Evolutionary conservation across 2,888 invertebrate species (phyloP), one percentile per base, ranked within the genome.

Genomic region (Tinea semifulvella): DNA sequence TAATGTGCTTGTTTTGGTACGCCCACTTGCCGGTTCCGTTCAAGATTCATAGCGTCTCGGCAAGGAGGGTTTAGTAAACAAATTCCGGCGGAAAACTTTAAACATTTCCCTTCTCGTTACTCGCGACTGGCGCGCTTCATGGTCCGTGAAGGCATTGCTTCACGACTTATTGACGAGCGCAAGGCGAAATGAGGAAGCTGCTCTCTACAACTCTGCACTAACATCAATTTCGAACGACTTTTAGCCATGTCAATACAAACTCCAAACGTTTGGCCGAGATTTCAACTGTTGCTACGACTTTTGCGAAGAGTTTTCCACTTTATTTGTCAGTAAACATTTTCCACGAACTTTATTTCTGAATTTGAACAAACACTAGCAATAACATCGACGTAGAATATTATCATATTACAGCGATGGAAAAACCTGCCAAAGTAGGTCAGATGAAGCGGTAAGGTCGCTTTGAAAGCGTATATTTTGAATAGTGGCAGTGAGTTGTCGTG

Each of bases 71-170:
- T 50, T 47, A 60, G 60, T 58, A 62, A 64, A 63, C 61, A 62
- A 60, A 66, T 66, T 62, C 60, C 56, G 58, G 59, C 60, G 56
- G 57, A 57, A 43, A 63, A 65, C 61, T 66, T 66, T 62, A 61
- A 61, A 62, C 62, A 63, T 67, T 65, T 62, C 61, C 57, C 31
- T 28, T 16, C 43, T 16, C 7, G 43, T 31, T 18, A 19, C 16
- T 20, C 19, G 43, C 31, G 18, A 31, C 43, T 16, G 25, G 43
- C 43, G 60, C 52, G 61, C 57, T 56, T 63, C 58, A 64, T 67
- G 65, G 63, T 48, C 66, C 66, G 65, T 68, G 63, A 64, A 63
- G 28, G 62, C 65, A 69, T 65, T 61, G 65, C 57, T 60, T 57
- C 59, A 58, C 58, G 65, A 65, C 60, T 67, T 68, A 67, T 63